phyloP scores from a whole-genome alignment of 2,113 vertebrate genomes.

The Sander lucioperca region DNA sequence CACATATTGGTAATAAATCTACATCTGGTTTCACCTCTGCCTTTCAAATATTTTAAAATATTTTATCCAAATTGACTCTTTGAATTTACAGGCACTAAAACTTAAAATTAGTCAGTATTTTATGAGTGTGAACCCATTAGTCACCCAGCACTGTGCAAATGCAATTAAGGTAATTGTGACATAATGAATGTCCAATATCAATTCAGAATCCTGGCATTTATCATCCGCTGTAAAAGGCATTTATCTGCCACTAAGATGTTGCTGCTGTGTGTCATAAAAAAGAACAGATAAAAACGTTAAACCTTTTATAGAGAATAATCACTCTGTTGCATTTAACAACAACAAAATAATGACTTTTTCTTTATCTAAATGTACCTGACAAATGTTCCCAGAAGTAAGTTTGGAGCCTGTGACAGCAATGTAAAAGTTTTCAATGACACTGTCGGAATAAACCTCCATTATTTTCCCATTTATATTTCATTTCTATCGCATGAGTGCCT shows the following conservation, averaged over 20 bases:
- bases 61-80: slow-evolving; percentile 52
- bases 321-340: not conserved
- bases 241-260: slow-evolving; percentile 39
- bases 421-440: slow-evolving; percentile 59
- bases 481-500: slow-evolving; percentile 52
- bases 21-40: slow-evolving; percentile 2
- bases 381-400: slow-evolving; percentile 22
- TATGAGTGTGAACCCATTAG: slow-evolving; percentile 65
- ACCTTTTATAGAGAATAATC: not conserved
- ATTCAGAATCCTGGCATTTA: slow-evolving; percentile 66
- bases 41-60: slow-evolving; percentile 41
- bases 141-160: slow-evolving; percentile 56
- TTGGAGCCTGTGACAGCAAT: slow-evolving; percentile 20
- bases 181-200: slow-evolving; percentile 79
- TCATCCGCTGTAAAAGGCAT: slow-evolving; percentile 48
- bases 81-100: slow-evolving; percentile 36
- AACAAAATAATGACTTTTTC: not conserved
- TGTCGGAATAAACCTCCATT: slow-evolving; percentile 57
- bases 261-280: slow-evolving; percentile 8
- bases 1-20: slow-evolving; percentile 9
- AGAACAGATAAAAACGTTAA: slow-evolving; percentile 22
- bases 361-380: slow-evolving; percentile 39
- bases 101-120: slow-evolving; percentile 31
- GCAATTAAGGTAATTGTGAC: slow-evolving; percentile 75
- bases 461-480: slow-evolving; percentile 72